Conservation (phyloP, 1,140 invertebrate species). For the Coelopa frigida region DNA sequence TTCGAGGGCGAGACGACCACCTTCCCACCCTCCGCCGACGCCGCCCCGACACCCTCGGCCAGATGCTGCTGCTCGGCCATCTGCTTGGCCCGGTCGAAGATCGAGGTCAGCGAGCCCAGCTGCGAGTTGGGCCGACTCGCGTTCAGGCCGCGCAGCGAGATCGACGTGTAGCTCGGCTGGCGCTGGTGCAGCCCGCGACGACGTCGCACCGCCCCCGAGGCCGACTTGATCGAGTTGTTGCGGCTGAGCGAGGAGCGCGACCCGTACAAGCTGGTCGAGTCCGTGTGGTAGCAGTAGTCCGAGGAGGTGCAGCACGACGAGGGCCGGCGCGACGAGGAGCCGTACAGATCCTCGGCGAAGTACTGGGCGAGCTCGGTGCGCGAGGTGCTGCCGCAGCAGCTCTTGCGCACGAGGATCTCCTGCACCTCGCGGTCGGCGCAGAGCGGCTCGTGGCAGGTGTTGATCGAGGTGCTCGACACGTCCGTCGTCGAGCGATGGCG, state of each 20-base stretch:
- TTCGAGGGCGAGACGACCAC: slow-evolving; percentile 22
- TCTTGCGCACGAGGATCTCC: slow-evolving; percentile 34
- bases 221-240: slow-evolving; percentile 41
- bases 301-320: slow-evolving; percentile 42
- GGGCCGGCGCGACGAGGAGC: slow-evolving; percentile 29
- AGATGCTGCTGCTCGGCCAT: slow-evolving; percentile 15
- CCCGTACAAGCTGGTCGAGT: slow-evolving; percentile 40
- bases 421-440: slow-evolving; percentile 36
- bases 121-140: slow-evolving; percentile 33
- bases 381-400: slow-evolving; percentile 30
- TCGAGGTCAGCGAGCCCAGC: slow-evolving; percentile 37
- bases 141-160: slow-evolving; percentile 34
- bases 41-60: slow-evolving; percentile 1
- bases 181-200: slow-evolving; percentile 30
- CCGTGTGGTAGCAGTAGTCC: slow-evolving; percentile 42
- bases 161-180: slow-evolving; percentile 40
- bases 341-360: slow-evolving; percentile 38
- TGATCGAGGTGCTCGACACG: slow-evolving; percentile 28
- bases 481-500: slow-evolving; percentile 39
- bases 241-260: slow-evolving; percentile 38
- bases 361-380: slow-evolving; percentile 37
- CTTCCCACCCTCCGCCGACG: slow-evolving; percentile 9
- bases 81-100: slow-evolving; percentile 37
- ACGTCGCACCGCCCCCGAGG: slow-evolving; percentile 31
- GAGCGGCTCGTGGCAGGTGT: slow-evolving; percentile 29